These are phyloP conservation scores for Heliconius eleuchia DNA, from an alignment of 1,140 invertebrate species.

Conservation along the genomic window DNA sequence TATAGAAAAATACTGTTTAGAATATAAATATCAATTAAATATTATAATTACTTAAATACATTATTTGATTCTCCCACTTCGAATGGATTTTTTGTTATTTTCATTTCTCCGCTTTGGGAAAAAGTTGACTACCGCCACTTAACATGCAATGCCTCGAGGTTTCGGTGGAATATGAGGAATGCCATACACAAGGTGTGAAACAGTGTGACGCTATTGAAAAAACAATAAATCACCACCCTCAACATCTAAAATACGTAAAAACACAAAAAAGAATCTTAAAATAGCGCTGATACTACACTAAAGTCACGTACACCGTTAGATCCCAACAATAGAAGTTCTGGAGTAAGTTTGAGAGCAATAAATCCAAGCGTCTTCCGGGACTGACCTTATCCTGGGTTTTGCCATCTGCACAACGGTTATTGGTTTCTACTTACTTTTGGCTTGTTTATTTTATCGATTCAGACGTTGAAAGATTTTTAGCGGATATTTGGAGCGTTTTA, in stretches of 20 bases:
- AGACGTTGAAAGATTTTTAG: background rate
- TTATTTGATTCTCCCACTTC: too few species aligned
- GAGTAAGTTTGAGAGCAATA: conserved; percentile 9
- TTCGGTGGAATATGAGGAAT: too few species aligned
- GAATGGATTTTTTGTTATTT: too few species aligned
- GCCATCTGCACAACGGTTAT: conserved; percentile 11
- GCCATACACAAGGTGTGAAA: too few species aligned
- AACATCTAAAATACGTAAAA: background rate
- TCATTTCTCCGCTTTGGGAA: too few species aligned
- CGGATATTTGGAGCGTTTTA: background rate
- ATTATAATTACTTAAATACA: too few species aligned
- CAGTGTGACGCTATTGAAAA: background rate
- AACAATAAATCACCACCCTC: background rate
- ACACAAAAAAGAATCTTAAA: background rate
- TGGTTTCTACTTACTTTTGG: conserved; percentile 13
- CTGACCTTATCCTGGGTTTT: background rate
- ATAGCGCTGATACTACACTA: background rate
- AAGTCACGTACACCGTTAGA: conserved; percentile 10
- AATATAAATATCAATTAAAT: too few species aligned
- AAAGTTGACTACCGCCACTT: too few species aligned
- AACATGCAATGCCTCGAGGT: too few species aligned
- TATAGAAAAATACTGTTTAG: too few species aligned
- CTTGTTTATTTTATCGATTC: conserved; percentile 3
- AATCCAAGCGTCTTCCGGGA: conserved; percentile 10
- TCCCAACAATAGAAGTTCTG: conserved; percentile 9